Conservation (phyloP, 2,113 vertebrate genomes). For the Eulacestoma nigropectus region DNA sequence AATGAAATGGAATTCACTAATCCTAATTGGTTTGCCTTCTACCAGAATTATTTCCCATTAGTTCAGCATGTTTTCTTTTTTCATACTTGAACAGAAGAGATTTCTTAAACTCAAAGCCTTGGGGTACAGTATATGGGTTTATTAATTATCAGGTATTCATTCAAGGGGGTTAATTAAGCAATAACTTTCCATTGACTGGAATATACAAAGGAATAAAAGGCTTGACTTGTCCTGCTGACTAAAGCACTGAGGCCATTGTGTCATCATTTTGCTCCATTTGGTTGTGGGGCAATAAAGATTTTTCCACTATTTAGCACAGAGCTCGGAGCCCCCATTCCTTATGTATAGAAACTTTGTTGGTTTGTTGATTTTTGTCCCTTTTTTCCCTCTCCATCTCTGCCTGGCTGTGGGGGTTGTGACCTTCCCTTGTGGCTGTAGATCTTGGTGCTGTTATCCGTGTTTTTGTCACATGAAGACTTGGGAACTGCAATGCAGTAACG, state of each 20-base stretch:
- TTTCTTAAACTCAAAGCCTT: constrained; percentile 74
- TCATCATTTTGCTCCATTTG: constrained; percentile 55
- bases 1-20: constrained; percentile 83
- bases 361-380: background rate
- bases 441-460: background rate
- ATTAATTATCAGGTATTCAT: constrained; percentile 82
- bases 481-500: constrained; percentile 16
- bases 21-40: constrained; percentile 81
- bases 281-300: constrained; percentile 55
- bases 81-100: constrained; percentile 76
- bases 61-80: constrained; percentile 75
- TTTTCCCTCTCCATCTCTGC: background rate
- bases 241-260: constrained; percentile 48
- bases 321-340: background rate
- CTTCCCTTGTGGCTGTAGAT: background rate
- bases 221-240: constrained; percentile 69
- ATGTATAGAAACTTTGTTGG: background rate
- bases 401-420: background rate
- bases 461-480: background rate
- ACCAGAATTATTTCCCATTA: constrained; percentile 79
- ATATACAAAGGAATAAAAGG: constrained; percentile 72
- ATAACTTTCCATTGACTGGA: constrained; percentile 77
- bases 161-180: constrained; percentile 81
- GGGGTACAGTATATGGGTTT: constrained; percentile 76
- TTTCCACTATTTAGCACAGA: constrained; percentile 50